Percentiles rank a stretch among this genome's conserved stretches.
Conservation (phyloP, 2,113 vertebrate genomes). For the Actenoides lindsayi region DNA sequence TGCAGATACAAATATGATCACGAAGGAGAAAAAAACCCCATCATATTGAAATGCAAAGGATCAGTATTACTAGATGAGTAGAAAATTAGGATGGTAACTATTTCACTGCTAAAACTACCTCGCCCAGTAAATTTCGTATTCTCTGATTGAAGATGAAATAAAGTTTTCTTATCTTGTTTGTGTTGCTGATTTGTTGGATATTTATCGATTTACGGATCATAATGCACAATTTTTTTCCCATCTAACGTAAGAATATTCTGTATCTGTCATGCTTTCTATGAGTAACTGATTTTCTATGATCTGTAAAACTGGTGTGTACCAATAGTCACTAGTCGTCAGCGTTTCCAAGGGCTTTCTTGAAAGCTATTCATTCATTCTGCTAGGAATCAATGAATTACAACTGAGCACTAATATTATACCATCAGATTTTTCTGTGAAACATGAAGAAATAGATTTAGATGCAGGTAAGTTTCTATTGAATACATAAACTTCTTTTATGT, state of each 20-base stretch:
- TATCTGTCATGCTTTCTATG: slow-evolving; percentile 61
- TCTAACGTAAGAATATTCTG: slow-evolving; percentile 68
- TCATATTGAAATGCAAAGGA: neutral
- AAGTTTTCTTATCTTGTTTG: slow-evolving; percentile 74
- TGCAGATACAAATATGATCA: slow-evolving; percentile 17
- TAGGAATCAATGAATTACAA: slow-evolving; percentile 54
- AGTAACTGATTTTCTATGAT: slow-evolving; percentile 74
- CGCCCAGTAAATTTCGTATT: neutral
- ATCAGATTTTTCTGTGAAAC: slow-evolving; percentile 24
- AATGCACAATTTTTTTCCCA: slow-evolving; percentile 63
- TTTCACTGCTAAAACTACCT: slow-evolving; percentile 23
- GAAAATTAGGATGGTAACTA: slow-evolving; percentile 51
- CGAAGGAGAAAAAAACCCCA: neutral
- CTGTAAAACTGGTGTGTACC: slow-evolving; percentile 64
- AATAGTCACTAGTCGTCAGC: slow-evolving; percentile 13
- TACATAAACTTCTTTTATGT: slow-evolving; percentile 30
- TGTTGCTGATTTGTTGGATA: slow-evolving; percentile 72
- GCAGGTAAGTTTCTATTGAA: slow-evolving; percentile 43
- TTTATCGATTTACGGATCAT: slow-evolving; percentile 72
- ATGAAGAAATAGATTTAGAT: slow-evolving; percentile 39
- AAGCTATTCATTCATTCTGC: slow-evolving; percentile 55
- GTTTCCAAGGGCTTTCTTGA: slow-evolving; percentile 62
- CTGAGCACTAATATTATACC: neutral
- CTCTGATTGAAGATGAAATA: slow-evolving; percentile 69
- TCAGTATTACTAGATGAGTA: neutral